phyloP scores from a whole-genome alignment of 2,888 invertebrate species.

The Luperina testacea region DNA sequence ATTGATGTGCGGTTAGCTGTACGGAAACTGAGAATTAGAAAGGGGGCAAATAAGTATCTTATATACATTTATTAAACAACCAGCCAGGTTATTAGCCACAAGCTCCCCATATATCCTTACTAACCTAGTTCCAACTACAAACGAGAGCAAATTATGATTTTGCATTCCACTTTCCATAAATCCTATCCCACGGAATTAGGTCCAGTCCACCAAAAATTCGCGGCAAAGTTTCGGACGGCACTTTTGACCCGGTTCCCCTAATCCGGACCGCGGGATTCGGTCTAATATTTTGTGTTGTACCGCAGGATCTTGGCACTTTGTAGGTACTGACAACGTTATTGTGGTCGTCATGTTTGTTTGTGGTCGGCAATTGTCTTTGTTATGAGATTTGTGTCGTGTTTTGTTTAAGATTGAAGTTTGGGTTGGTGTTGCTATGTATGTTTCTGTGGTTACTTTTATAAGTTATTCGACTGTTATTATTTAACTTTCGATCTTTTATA shows the following conservation, averaged over 20 bases:
- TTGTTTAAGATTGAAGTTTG: constrained; percentile 26
- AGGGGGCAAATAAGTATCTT: background rate
- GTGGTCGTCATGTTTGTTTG: constrained; percentile 65
- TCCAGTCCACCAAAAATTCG: constrained; percentile 55
- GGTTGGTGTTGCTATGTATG: constrained; percentile 9
- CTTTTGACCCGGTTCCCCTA: constrained; percentile 56
- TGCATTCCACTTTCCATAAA: constrained; percentile 48
- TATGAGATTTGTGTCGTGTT: constrained; percentile 50
- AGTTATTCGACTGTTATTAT: background rate
- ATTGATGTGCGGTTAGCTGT: background rate
- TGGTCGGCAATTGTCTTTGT: constrained; percentile 67
- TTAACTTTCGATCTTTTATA: background rate
- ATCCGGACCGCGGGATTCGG: constrained; percentile 41
- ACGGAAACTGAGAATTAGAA: background rate
- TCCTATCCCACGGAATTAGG: constrained; percentile 49
- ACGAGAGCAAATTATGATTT: constrained; percentile 49
- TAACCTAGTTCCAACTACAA: constrained; percentile 20
- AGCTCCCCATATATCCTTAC: background rate
- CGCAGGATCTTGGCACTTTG: constrained; percentile 75
- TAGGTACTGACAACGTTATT: constrained; percentile 72
- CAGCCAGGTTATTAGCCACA: background rate
- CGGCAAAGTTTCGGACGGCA: constrained; percentile 45
- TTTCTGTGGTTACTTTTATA: background rate
- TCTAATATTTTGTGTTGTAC: constrained; percentile 67
- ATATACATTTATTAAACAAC: background rate